Evolutionary conservation across 23 tunicate genomes (phyloP), one percentile per base, ranked within the genome.

Genomic region (Trididemnum miniatum): DNA sequence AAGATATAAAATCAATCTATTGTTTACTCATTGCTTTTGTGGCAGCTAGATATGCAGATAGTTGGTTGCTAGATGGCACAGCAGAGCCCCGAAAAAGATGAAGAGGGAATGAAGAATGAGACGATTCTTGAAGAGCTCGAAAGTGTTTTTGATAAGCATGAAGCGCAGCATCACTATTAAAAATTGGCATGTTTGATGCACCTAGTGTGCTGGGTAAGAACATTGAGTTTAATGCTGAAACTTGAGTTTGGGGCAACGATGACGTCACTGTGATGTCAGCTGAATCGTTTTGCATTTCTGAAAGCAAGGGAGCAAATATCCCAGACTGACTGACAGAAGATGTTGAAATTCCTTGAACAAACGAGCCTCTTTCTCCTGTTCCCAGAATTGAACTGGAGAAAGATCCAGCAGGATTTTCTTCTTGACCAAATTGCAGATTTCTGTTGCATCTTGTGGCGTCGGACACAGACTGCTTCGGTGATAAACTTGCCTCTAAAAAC

Each of bases 131-230:
- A 31, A 67, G 5, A 4, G 75, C 38, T 67, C 38, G 37, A 3
- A 67, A n/a, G 7, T 67, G 75, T 24, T 32, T 67, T 7, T 67
- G 75, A 33, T 67, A 67, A 31, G 38, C 38, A 67, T 31, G 38
- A 20, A 67, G 38, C 37, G 75, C 75, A 12, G 75, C 75, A 12
- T 67, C 75, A 33, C 32, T 67, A 24, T 22, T 67, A 12, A 67
- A 32, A 12, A 31, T 22, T 32, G 75, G n/a, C 31, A 32, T 7
- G 38, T 32, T 33, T 7, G 75, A 33, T 30, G 38, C 27, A 62
- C 7, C 32, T n/a, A 67, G 4, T 3, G 75, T 31, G 32, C n/a
- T 33, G 75, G 75, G 75, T 7, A 67, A 12, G 4, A 67, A 32
- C 18, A 67, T 67, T 31, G 75, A 67, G 7, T 33, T 67, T 5